Evolutionary conservation across 23 tunicate genomes (phyloP), one percentile per base, ranked within the genome.

Genomic region (Ascidia mentula): DNA sequence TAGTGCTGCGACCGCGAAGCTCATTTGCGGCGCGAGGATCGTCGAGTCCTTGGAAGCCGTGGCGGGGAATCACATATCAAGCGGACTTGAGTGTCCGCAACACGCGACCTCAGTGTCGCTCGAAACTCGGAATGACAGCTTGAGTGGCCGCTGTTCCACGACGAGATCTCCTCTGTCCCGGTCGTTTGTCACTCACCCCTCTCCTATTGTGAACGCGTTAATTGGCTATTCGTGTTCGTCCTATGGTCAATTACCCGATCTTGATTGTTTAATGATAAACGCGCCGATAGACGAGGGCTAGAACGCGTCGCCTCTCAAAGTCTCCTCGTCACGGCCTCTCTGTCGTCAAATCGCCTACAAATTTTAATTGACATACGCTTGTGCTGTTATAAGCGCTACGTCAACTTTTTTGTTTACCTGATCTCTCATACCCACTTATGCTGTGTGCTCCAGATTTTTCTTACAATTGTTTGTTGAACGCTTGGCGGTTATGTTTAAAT

Each of bases 211-310:
- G 65, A 53, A 53, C 65, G 65, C 65, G 65, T 53, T 53, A 53
- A 53, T 53, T 53, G 65, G 65, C 65, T 6, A 53, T 53, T 53
- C 65, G 65, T 53, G 65, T 53, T 53, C 65, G 65, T 28, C 24
- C 65, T 26, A 53, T 53, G 65, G 65, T 53, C 65, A 53, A 53
- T 53, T 53, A 53, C 65, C 24, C 65, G 4, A 9, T 26, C 12
- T 26, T 9, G 65, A 53, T 53, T 53, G 65, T 53, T 53, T 53
- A 53, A 53, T 53, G 65, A 53, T 53, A 53, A 53, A 28, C 65
- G 65, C 24, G 65, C 22, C 7, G 65, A 53, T 28, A 53, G 65
- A 6, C 22, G 12, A n/a, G n/a, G n/a, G n/a, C n/a, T n/a, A n/a
- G n/a, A n/a, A n/a, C n/a, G n/a, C n/a, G n/a, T n/a, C n/a, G n/a